These are phyloP conservation scores for Corythornis cristatus DNA, from an alignment of 2,113 vertebrate species.

Conservation along the genomic window DNA sequence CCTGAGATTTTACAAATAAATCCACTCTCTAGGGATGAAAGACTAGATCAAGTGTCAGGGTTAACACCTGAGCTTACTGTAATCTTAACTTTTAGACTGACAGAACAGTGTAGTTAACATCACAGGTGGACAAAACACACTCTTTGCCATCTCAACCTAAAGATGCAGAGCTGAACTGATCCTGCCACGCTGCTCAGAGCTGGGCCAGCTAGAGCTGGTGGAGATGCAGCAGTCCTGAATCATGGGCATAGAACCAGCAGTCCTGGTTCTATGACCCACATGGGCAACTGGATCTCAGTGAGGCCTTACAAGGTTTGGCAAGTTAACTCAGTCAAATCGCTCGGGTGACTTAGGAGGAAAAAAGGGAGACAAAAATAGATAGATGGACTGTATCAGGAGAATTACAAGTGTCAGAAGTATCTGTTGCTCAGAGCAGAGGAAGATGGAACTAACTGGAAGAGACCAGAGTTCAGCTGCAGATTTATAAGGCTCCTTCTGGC, in stretches of 20 bases:
- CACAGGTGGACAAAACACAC: not conserved
- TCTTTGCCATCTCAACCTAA: not conserved
- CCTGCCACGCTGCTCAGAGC: accelerated
- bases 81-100: not conserved
- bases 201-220: accelerated
- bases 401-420: conserved; percentile 58
- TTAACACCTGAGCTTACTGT: conserved; percentile 29
- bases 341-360: not conserved
- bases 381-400: conserved; percentile 50
- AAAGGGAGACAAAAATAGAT: conserved; percentile 56
- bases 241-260: not conserved
- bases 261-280: accelerated
- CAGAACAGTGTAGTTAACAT: not conserved
- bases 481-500: conserved; percentile 50
- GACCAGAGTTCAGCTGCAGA: conserved; percentile 54
- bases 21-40: not conserved
- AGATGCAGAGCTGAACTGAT: not conserved
- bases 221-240: not conserved
- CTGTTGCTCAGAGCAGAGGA: conserved; percentile 46
- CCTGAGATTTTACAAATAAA: not conserved
- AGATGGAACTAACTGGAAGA: conserved; percentile 50
- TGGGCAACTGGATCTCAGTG: accelerated
- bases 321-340: not conserved
- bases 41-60: not conserved
- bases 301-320: not conserved